phyloP scores from a whole-genome alignment of 2,797 vertebrate species.

The Zenarchopterus dispar region DNA sequence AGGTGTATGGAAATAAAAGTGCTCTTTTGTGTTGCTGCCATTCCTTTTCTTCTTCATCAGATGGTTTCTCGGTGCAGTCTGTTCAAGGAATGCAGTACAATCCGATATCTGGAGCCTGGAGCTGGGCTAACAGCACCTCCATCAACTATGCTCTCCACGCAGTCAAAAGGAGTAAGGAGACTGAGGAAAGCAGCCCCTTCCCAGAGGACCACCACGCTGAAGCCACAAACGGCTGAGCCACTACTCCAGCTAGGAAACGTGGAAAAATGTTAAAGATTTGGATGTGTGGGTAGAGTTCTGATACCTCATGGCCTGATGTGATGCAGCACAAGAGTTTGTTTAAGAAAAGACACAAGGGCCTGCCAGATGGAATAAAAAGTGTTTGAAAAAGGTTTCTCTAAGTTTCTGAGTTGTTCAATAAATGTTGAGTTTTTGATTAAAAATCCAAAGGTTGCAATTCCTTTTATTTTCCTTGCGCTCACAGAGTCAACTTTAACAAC shows the following conservation, averaged over 20 bases:
- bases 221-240: conserved; percentile 49
- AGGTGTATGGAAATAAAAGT: neutral
- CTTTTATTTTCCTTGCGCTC: neutral
- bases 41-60: conserved; percentile 69
- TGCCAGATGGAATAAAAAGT: neutral
- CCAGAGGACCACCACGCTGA: conserved; percentile 25
- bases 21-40: neutral
- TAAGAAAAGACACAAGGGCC: neutral
- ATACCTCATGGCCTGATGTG: conserved; percentile 17
- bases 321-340: conserved; percentile 8
- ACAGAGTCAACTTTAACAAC: neutral
- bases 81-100: conserved; percentile 94
- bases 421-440: conserved; percentile 7
- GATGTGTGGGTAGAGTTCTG: neutral
- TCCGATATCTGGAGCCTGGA: conserved; percentile 87
- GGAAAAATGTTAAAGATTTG: neutral
- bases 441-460: neutral
- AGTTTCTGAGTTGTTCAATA: conserved; percentile 5
- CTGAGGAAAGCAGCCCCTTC: conserved; percentile 37
- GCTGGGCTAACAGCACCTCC: conserved; percentile 86
- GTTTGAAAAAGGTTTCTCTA: neutral
- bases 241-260: neutral
- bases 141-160: conserved; percentile 94
- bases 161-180: conserved; percentile 73
- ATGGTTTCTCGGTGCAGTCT: conserved; percentile 87